Conservation (phyloP, 2,797 vertebrate species). For the Mastacembelus armatus region DNA sequence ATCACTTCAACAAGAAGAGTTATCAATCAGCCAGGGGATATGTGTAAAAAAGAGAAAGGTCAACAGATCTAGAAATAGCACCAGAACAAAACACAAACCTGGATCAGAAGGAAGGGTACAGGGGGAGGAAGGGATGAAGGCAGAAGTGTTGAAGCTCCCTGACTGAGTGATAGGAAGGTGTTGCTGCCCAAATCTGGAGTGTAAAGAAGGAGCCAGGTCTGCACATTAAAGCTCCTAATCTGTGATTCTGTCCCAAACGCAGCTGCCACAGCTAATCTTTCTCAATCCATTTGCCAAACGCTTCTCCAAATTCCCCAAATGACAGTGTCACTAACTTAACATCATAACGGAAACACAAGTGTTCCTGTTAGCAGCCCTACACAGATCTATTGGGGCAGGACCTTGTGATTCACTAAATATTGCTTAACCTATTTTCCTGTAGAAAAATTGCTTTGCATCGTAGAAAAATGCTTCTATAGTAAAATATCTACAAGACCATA, state of each 20-base stretch:
- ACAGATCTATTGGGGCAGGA: slow-evolving; percentile 22
- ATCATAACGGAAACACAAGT: slow-evolving; percentile 65
- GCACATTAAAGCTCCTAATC: slow-evolving; percentile 87
- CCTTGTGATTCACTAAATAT: slow-evolving; percentile 30
- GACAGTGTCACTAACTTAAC: slow-evolving; percentile 79
- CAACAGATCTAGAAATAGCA: slow-evolving; percentile 22
- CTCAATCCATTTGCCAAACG: slow-evolving; percentile 86
- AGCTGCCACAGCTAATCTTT: slow-evolving; percentile 87
- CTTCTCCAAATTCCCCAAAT: slow-evolving; percentile 82
- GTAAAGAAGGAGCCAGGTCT: slow-evolving; percentile 85
- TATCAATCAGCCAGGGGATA: not conserved
- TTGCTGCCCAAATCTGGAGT: slow-evolving; percentile 85
- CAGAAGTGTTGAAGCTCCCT: slow-evolving; percentile 79
- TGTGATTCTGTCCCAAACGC: slow-evolving; percentile 87
- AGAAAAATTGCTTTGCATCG: slow-evolving; percentile 6
- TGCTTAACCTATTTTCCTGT: slow-evolving; percentile 3
- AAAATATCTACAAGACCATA: slow-evolving; percentile 15
- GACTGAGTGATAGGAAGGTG: slow-evolving; percentile 84
- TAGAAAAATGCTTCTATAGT: not conserved
- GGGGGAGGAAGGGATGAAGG: slow-evolving; percentile 54
- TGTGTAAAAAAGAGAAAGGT: slow-evolving; percentile 19
- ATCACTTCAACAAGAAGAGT: slow-evolving; percentile 25
- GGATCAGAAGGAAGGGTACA: slow-evolving; percentile 31
- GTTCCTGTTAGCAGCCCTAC: slow-evolving; percentile 31
- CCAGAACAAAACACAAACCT: slow-evolving; percentile 48